phyloP scores from a whole-genome alignment of 64 coral and sea anemone genomes.

The Actinia equina region DNA sequence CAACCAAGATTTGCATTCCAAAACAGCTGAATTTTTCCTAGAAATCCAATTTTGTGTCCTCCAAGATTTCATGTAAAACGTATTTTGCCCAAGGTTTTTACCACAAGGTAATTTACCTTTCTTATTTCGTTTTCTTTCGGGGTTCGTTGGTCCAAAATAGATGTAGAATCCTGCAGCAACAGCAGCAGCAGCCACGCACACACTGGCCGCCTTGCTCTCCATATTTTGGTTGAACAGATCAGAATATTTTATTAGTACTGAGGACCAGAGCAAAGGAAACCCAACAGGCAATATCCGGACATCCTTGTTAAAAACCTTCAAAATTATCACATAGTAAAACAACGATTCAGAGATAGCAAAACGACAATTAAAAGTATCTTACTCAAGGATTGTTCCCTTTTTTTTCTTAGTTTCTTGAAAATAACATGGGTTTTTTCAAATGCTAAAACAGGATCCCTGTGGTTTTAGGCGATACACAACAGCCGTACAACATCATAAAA shows the following conservation, averaged over 20 bases:
- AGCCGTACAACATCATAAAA: too few species aligned
- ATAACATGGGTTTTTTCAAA: too few species aligned
- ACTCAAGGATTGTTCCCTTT: too few species aligned
- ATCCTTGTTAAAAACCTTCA: not conserved
- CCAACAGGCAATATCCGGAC: not conserved
- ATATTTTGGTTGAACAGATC: constrained; percentile 28
- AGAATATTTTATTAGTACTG: not conserved
- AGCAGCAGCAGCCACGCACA: constrained; percentile 56
- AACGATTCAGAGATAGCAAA: too few species aligned
- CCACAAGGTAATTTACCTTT: constrained; percentile 26
- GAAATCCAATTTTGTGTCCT: too few species aligned
- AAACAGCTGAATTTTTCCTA: not conserved
- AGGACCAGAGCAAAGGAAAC: not conserved
- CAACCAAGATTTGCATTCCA: constrained; percentile 1
- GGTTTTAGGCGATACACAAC: too few species aligned
- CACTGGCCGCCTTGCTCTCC: constrained; percentile 45
- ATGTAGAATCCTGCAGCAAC: constrained; percentile 81
- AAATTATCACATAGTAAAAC: too few species aligned
- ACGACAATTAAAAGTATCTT: too few species aligned
- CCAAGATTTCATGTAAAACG: too few species aligned
- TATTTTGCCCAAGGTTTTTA: not conserved
- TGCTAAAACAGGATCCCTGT: too few species aligned
- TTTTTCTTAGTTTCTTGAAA: too few species aligned
- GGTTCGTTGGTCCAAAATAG: constrained; percentile 52
- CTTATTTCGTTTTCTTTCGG: constrained; percentile 33